Evolutionary conservation across 2,888 invertebrate genomes (phyloP), one percentile per base, ranked within the genome.

Genomic region (Eugnorisma glareosa): DNA sequence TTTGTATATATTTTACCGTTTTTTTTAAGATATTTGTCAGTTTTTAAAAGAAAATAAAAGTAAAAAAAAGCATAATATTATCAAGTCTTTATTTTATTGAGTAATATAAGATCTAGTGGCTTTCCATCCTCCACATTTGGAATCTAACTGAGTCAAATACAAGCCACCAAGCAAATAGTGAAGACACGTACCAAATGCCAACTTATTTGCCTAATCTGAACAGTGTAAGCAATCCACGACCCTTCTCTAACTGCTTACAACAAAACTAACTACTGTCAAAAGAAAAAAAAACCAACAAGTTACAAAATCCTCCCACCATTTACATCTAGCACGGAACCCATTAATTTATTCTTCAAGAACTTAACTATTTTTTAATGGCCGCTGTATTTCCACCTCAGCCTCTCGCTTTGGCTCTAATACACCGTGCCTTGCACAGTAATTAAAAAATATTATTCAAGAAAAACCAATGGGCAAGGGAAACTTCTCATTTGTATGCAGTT

Each of bases 341-440:
- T 81, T 87, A 76, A 79, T 82, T 84, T 87, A 85, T 79, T 54
- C 80, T 82, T 83, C 64, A 88, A 81, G 80, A 84, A 83, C 89
- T 86, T 88, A 73, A 84, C 87, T 75, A 71, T 77, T 86, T 88
- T 87, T 88, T 90, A 90, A 92, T 90, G 89, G 89, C 76, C 77
- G 84, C 83, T 87, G 89, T 88, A 89, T 86, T 89, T 89, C 73
- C 86, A 89, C 86, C 87, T 82, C 83, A 85, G 86, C 83, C 90
- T 89, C 89, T 88, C 83, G 87, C 90, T 89, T 89, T 88, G 84
- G 83, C 89, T 89, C 89, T 90, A 91, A 91, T 90, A 88, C 83
- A 83, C 87, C 87, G 83, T 89, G 77, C 83, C 86, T 88, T 86
- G 87, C 88, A 85, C 88, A 90, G 91, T 91, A 91, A 93, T 93